phyloP scores from a whole-genome alignment of 2,113 vertebrate species.

The Poecilia latipinna region DNA sequence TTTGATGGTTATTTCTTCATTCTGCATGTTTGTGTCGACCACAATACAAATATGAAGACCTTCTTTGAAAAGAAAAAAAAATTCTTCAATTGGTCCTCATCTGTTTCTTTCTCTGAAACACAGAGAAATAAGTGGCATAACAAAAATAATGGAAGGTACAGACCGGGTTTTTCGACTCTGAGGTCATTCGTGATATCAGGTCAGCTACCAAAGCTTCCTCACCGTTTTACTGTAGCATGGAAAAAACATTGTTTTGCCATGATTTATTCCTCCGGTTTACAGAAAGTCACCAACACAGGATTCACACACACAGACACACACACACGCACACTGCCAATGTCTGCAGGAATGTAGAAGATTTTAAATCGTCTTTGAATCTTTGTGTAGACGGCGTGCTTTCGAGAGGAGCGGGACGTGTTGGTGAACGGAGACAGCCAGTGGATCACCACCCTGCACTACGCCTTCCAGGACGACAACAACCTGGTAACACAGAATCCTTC shows the following conservation, averaged over 20 bases:
- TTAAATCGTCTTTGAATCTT: background rate
- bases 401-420: slow-evolving; percentile 95
- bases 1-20: no score
- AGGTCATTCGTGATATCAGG: no score
- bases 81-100: background rate
- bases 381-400: slow-evolving; percentile 94
- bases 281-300: background rate
- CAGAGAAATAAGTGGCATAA: no score
- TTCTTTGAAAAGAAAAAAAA: no score
- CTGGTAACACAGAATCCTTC: slow-evolving; percentile 81
- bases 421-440: slow-evolving; percentile 96
- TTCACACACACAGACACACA: background rate
- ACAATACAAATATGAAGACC: no score
- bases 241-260: background rate
- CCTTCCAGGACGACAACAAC: slow-evolving; percentile 98
- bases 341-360: background rate
- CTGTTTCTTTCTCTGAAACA: no score
- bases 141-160: no score
- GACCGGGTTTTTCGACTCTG: background rate
- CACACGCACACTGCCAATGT: background rate
- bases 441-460: slow-evolving; percentile 99
- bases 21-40: no score
- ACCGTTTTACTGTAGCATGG: no score
- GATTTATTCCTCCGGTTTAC: background rate
- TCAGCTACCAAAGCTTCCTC: no score